phyloP scores from a whole-genome alignment of 1,140 invertebrate species.

The Drosophila miranda region DNA sequence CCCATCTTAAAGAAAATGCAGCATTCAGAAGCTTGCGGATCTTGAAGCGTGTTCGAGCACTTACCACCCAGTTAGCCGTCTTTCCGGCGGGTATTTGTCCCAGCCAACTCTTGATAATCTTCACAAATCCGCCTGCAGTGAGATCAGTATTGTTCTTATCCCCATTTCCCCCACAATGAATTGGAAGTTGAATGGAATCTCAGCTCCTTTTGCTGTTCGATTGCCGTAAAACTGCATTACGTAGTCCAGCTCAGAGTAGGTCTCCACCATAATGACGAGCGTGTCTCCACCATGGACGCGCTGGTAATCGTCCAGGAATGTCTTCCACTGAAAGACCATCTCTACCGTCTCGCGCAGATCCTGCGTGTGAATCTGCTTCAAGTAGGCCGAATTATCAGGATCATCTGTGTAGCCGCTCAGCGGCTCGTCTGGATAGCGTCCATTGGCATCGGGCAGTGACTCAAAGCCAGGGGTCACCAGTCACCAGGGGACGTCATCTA shows the following conservation, averaged over 20 bases:
- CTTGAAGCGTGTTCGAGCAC: conserved; percentile 21
- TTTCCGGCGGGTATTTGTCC: conserved; percentile 79
- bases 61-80: conserved; percentile 84
- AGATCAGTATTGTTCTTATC: conserved; percentile 82
- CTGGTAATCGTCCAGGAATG: conserved; percentile 84
- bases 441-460: conserved; percentile 81
- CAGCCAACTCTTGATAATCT: conserved; percentile 83
- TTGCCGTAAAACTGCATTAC: conserved; percentile 85
- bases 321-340: conserved; percentile 85
- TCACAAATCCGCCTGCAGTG: conserved; percentile 79
- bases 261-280: conserved; percentile 89
- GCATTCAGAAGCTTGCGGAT: too few species aligned
- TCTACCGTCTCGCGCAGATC: conserved; percentile 86
- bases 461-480: too few species aligned
- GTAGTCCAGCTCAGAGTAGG: conserved; percentile 83
- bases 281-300: conserved; percentile 79
- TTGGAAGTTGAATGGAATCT: conserved; percentile 86
- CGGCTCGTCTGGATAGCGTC: conserved; percentile 85
- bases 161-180: conserved; percentile 81
- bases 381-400: conserved; percentile 83
- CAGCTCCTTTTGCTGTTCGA: conserved; percentile 83
- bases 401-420: conserved; percentile 81
- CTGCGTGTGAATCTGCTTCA: conserved; percentile 86
- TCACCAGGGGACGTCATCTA: conserved; percentile 86
- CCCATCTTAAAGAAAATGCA: conserved; percentile 83